These are phyloP conservation scores for Andrena haemorrhoa DNA, from an alignment of 2,888 invertebrate species.

Conservation along the genomic window DNA sequence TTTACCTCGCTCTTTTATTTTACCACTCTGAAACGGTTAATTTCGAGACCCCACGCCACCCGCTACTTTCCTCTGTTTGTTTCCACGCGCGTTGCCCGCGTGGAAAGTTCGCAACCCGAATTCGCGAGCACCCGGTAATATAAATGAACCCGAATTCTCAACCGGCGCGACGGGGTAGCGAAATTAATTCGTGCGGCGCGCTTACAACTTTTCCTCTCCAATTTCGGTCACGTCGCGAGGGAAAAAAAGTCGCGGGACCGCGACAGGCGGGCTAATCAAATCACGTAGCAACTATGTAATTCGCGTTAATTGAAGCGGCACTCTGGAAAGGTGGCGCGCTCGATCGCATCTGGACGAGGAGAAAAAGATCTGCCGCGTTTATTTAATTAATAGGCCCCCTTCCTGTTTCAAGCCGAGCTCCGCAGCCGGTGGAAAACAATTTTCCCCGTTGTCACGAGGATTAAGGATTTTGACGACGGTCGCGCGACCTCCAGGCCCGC, in stretches of 20 bases:
- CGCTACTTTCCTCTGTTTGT: background rate
- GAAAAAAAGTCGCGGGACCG: background rate
- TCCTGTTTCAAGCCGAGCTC: conserved; percentile 1
- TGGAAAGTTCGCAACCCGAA: background rate
- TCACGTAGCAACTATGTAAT: conserved; percentile 7
- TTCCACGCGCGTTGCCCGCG: background rate
- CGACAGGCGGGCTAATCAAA: background rate
- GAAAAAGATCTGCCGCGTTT: background rate
- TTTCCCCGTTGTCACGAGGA: conserved; percentile 31
- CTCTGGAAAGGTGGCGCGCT: background rate
- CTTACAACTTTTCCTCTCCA: conserved; percentile 2
- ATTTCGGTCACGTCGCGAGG: conserved; percentile 1
- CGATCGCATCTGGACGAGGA: conserved; percentile 7
- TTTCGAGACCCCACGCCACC: background rate
- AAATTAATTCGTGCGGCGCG: background rate
- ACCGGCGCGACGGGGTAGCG: background rate
- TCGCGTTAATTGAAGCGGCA: conserved; percentile 20
- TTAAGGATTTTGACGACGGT: conserved; percentile 41
- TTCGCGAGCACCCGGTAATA: too few relatives aligned
- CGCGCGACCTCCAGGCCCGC: conserved; percentile 43
- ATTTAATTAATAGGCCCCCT: conserved; percentile 20
- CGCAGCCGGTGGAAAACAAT: conserved; percentile 34
- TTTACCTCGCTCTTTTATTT: background rate
- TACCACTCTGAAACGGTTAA: background rate
- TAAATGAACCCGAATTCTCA: background rate